phyloP scores from a whole-genome alignment of 2,113 vertebrate species.

The Bucco capensis region DNA sequence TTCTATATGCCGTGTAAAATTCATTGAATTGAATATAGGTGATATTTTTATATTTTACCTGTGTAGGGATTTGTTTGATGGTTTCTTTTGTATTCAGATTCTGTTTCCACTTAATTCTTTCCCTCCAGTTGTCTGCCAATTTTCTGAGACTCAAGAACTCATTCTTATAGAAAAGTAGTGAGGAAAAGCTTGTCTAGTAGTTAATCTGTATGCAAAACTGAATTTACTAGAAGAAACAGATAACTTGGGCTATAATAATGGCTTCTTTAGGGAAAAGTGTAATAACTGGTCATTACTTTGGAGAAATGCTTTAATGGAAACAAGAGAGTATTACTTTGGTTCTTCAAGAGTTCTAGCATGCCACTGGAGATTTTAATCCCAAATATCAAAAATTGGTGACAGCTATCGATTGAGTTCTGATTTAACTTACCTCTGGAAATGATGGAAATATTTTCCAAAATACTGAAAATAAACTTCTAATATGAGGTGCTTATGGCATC shows the following conservation, averaged over 20 bases:
- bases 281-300: background rate
- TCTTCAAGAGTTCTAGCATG: background rate
- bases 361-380: background rate
- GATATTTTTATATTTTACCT: conserved; percentile 31
- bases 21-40: background rate
- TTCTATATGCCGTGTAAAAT: conserved; percentile 32
- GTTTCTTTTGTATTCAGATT: conserved; percentile 23
- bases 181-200: conserved; percentile 44
- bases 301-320: background rate
- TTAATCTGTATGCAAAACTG: background rate
- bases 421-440: background rate
- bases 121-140: conserved; percentile 30
- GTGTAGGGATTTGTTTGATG: conserved; percentile 1
- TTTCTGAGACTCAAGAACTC: conserved; percentile 26
- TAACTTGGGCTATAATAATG: background rate
- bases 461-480: background rate
- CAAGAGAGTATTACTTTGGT: background rate
- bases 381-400: background rate
- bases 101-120: conserved; percentile 37
- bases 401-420: background rate
- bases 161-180: conserved; percentile 10
- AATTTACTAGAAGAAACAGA: background rate
- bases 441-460: background rate
- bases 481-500: background rate
- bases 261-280: background rate